Base-by-base conservation (phyloP, 2,113 vertebrate species). In the Etia nguti region DNA sequence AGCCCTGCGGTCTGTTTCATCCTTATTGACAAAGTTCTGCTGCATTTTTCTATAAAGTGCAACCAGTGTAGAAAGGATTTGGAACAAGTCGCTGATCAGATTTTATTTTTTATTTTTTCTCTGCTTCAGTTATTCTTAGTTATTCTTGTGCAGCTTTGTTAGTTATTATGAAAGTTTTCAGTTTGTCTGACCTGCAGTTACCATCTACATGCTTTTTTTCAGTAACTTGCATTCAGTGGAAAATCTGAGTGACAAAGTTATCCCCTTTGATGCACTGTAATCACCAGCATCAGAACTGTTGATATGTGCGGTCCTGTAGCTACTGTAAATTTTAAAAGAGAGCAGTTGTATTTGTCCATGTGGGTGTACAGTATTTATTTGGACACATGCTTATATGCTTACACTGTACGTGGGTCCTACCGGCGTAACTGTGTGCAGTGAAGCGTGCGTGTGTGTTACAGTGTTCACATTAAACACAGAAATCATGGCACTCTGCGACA, bases 401-500 rank as follows among this genome's bases (percentile, higher is more conserved):
- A 20, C 13, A 41, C 50, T 77, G 16, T 18, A 46, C 87, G 31
- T 82, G 65, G 36, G 22, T 84, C 24, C 31, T 83, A 55, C 41
- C 36, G 41, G 55, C 65, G 20, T 52, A 79, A 79, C 59, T 16
- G 52, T 88, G 87, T 79, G 80, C 80, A 86, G 79, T 88, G 89
- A 91, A 90, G 91, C 84, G 10, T 65, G 60, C 34, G 36, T 65
- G 60, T 65, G 31, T 38, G 60, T n/a, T 38, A 56, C 60, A 36
- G 31, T 36, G 60, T 65, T 65, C 60, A 36, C 60, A 93, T 75
- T 90, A 88, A 92, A 68, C 82, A 92, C 4, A 50, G 65, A 86
- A 92, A 86, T 92, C 91, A 88, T 89, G 86, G 81, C 89, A 82
- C 26, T 85, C 86, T 89, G 89, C 79, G 89, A 92, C 92, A 93